phyloP scores from a whole-genome alignment of 2,113 vertebrate genomes.

The Gasterosteus aculeatus region DNA sequence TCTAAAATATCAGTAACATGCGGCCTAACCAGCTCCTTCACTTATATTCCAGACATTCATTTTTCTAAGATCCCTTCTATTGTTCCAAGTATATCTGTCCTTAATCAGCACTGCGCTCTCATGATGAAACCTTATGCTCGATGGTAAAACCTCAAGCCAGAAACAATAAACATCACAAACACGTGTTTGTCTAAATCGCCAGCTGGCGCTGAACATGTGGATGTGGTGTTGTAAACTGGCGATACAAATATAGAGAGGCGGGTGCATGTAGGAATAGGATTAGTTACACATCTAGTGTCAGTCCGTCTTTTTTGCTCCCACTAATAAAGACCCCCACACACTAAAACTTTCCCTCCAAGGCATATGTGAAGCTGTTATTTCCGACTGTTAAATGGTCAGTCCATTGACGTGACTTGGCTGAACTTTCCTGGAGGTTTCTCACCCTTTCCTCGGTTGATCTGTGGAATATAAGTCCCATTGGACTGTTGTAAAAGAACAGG shows the following conservation, averaged over 20 bases:
- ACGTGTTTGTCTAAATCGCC: slow-evolving; percentile 69
- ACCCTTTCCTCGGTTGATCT: slow-evolving; percentile 47
- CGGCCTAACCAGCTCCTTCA: slow-evolving; percentile 20
- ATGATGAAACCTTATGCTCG: slow-evolving; percentile 62
- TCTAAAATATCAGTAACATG: slow-evolving; percentile 45
- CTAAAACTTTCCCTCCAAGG: slow-evolving; percentile 42
- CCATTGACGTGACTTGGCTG: slow-evolving; percentile 37
- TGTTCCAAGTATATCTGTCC: slow-evolving; percentile 66
- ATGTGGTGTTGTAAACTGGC: slow-evolving; percentile 58
- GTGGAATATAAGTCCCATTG: slow-evolving; percentile 37
- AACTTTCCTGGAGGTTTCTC: slow-evolving; percentile 52
- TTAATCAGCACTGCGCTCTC: slow-evolving; percentile 63
- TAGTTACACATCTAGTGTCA: slow-evolving; percentile 63
- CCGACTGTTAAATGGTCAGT: slow-evolving; percentile 51
- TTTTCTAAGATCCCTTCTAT: slow-evolving; percentile 43
- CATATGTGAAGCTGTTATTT: slow-evolving; percentile 51
- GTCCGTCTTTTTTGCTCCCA: neutral
- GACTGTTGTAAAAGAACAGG: slow-evolving; percentile 44
- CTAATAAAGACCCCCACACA: slow-evolving; percentile 8
- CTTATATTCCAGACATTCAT: slow-evolving; percentile 13
- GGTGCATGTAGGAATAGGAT: slow-evolving; percentile 67
- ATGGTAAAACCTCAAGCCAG: slow-evolving; percentile 71
- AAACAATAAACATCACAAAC: slow-evolving; percentile 74
- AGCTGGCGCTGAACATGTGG: slow-evolving; percentile 58
- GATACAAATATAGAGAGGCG: slow-evolving; percentile 47